Conservation (phyloP, 2,113 vertebrate species). For the Turnix velox region DNA sequence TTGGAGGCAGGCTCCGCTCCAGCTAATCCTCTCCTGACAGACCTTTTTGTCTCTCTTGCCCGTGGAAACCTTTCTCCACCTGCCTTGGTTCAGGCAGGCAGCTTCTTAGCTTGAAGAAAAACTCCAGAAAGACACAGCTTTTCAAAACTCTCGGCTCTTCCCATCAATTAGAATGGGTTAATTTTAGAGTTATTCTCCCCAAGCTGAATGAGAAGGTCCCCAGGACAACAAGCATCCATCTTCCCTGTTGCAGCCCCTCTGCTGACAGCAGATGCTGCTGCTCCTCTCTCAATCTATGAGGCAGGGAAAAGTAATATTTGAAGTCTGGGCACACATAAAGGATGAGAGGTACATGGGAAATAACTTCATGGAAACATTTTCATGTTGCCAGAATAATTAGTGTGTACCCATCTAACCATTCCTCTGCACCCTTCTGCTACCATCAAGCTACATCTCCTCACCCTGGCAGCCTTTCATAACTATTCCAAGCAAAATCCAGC, state of each 20-base stretch:
- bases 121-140: not conserved
- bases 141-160: not conserved
- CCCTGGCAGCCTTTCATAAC: not conserved
- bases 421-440: not conserved
- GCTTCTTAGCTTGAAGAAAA: not conserved
- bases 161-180: not conserved
- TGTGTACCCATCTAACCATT: not conserved
- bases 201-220: not conserved
- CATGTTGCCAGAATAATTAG: not conserved
- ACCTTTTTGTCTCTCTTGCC: not conserved
- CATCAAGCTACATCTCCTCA: not conserved
- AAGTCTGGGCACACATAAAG: not conserved
- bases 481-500: not conserved
- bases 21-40: conserved; percentile 28
- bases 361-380: not conserved
- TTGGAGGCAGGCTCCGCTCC: not conserved
- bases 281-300: not conserved
- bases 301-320: not conserved
- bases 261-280: not conserved
- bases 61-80: not conserved
- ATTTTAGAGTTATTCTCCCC: not conserved
- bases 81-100: not conserved
- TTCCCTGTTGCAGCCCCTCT: not conserved
- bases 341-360: not conserved
- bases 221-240: not conserved